Evolutionary conservation across 2,888 invertebrate species (phyloP), one percentile per base, ranked within the genome.

Genomic region (Lutraria lutraria): DNA sequence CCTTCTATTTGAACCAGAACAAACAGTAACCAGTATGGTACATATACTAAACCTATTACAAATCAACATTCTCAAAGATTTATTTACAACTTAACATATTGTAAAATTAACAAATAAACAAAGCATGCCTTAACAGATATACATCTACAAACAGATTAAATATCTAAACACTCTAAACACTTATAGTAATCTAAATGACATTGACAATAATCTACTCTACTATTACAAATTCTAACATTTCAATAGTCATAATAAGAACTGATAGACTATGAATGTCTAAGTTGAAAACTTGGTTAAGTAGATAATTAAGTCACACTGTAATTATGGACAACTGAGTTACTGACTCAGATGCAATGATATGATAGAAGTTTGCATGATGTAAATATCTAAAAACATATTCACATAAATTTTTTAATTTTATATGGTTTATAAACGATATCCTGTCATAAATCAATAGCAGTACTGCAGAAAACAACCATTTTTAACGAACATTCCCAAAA

Each of bases 51-150:
- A 68, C 25, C 25, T 10, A 25, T 3, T 25, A n/a, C n/a, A 25
- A 12, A n/a, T 68, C n/a, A 25, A 68, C n/a, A 68, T 25, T 25
- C 63, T 12, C 25, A 25, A 25, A 25, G 34, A 76, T 34, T 76
- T 76, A 76, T 76, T 76, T 76, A 76, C 76, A 68, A 68, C 63
- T 68, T 68, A 68, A 68, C 63, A 68, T 25, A 68, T 25, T 76
- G 76, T 76, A 34, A 76, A n/a, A 76, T 76, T 34, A 76, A 76
- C 76, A 76, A 76, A 76, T 76, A 76, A 76, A 76, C 76, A 76
- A 76, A 76, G 76, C 76, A 10, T 68, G 43, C 43, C 43, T 43
- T 43, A 25, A 16, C 25, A 25, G 25, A 68, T 25, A 68, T 13
- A 68, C 13, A 68, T 60, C 60, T 68, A 68, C 63, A 68, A 68